Conservation (phyloP, 2,797 vertebrate genomes). For the Enteromius argenteus region DNA sequence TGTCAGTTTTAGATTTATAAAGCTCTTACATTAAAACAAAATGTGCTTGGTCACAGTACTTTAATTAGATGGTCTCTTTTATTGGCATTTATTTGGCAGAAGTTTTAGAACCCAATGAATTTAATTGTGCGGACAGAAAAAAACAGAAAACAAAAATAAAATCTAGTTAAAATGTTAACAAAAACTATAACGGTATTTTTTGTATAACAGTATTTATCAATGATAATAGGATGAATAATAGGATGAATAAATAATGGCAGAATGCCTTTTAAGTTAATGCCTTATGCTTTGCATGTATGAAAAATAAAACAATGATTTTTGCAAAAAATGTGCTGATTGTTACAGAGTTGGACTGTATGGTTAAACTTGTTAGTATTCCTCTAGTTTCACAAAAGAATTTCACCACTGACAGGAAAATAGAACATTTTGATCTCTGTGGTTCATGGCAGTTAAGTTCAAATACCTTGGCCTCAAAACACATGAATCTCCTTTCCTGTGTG, state of each 20-base stretch:
- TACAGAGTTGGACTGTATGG: not conserved
- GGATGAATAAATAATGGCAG: not conserved
- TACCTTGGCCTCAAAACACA: constrained; percentile 33
- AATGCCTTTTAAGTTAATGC: not conserved
- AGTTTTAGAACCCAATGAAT: not conserved
- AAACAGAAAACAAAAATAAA: not conserved
- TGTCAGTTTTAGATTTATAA: not conserved
- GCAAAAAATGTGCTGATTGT: not conserved
- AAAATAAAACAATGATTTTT: not conserved
- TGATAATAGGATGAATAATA: not conserved
- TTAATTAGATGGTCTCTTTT: not conserved
- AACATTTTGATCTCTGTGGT: not conserved
- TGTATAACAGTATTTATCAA: not conserved
- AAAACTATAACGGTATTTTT: not conserved
- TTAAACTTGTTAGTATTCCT: not conserved
- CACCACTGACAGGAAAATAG: constrained; percentile 9
- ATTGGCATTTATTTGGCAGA: not conserved
- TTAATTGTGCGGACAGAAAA: not conserved
- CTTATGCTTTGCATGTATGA: not conserved
- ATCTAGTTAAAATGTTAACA: not conserved
- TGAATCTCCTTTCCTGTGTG: constrained; percentile 41
- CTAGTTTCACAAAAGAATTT: not conserved
- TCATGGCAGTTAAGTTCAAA: constrained; percentile 17
- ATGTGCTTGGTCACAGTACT: not conserved
- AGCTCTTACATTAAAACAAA: not conserved